Evolutionary conservation across 2,888 invertebrate species (phyloP), one percentile per base, ranked within the genome.

Genomic region (Sinohyriopsis cumingii): DNA sequence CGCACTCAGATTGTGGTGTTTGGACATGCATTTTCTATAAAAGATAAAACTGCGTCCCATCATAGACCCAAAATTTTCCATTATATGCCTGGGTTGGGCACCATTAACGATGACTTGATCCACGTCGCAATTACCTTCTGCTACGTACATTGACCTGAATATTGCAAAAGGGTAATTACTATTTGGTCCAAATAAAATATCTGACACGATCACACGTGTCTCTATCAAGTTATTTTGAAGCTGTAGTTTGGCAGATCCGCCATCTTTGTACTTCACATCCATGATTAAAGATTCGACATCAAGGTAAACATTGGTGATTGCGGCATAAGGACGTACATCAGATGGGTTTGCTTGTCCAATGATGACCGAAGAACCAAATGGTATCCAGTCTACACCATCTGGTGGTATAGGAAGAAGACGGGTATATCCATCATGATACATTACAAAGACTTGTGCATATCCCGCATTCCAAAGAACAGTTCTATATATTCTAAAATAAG

Each of bases 321-420:
- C 75, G 24, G 81, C 79, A 54, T 78, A 78, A 19, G 84, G 84
- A 63, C 84, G 67, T 20, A 79, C 74, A 24, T 72, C 78, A 55
- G 79, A 75, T 5, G 78, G 73, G n/a, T 81, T 76, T 7, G 82
- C 77, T 66, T 83, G 82, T 12, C 84, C 83, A 63, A 84, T 71
- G 19, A 84, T 83, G 2, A 83, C 79, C 6, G 83, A 84, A 0
- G 84, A 80, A 33, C 83, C 84, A 59, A 84, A 84, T 15, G 84
- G 84, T 22, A 81, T 83, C 84, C 84, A 84, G 55, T 83, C 82
- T 12, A 81, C 60, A n/a, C 80, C 80, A 63, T 79, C 76, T 0
- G 84, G 82, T 7, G 84, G 78, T n/a, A 80, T 72, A 19, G 82
- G 81, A 19, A 84, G 74, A 7, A 83, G 65, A 28, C 84, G 77